These are phyloP conservation scores for Lamprologus callipterus DNA, from an alignment of 2,113 vertebrate genomes.

Conservation along the genomic window DNA sequence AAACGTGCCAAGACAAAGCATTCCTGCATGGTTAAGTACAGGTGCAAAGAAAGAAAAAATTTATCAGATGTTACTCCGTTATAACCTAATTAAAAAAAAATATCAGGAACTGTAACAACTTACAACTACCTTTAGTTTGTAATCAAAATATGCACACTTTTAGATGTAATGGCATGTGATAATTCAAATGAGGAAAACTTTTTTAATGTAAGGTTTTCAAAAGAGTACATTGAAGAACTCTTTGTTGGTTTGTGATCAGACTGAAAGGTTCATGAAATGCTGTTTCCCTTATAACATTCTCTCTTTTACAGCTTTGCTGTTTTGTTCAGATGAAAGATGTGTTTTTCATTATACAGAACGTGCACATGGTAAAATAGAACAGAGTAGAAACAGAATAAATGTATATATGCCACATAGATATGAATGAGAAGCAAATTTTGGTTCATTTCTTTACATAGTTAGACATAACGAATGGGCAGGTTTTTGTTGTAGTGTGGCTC, in stretches of 20 bases:
- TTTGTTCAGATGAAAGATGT: background rate
- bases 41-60: background rate
- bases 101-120: background rate
- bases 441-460: background rate
- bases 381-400: background rate
- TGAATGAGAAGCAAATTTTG: background rate
- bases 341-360: background rate
- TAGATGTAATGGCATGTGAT: background rate
- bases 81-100: background rate
- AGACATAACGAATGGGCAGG: background rate
- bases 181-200: background rate
- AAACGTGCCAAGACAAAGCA: background rate
- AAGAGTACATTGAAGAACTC: background rate
- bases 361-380: background rate
- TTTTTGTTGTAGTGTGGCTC: background rate
- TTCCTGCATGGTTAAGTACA: background rate
- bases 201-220: background rate
- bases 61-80: background rate
- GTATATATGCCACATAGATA: background rate
- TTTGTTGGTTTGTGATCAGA: background rate
- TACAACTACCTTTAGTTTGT: background rate
- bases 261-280: background rate
- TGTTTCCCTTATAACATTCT: background rate
- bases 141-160: background rate
- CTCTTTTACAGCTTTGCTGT: background rate